Evolutionary conservation across 2,888 invertebrate genomes (phyloP).

Genomic region (Tenthredo distinguenda): DNA sequence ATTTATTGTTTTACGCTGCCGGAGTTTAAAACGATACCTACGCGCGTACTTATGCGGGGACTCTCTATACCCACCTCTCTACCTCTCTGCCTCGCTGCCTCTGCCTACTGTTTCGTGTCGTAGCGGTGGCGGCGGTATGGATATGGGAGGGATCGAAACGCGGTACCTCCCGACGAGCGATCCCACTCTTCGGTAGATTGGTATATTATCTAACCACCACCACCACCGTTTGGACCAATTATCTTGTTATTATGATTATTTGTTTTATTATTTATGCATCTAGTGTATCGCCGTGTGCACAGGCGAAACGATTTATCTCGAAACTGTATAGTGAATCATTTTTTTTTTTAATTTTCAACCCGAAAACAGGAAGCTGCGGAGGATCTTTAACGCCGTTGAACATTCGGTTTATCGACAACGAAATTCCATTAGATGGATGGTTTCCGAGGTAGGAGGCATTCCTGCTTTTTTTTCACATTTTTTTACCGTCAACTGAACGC

Average conservation of each 20-base stretch:
- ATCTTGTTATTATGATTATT: constrained; percentile 43
- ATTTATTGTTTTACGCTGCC: constrained; percentile 75
- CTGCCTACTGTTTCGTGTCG: neutral
- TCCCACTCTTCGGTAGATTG: constrained; percentile 1
- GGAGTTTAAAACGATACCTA: constrained; percentile 59
- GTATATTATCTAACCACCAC: constrained; percentile 40
- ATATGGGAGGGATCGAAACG: constrained; percentile 39
- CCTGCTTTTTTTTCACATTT: too few relatives aligned
- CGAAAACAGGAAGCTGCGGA: too few relatives aligned
- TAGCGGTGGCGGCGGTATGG: neutral
- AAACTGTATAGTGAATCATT: neutral
- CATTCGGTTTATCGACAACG: too few relatives aligned
- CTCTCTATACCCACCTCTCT: neutral
- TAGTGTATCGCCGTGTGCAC: neutral
- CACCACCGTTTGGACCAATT: constrained; percentile 16
- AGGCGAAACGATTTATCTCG: neutral
- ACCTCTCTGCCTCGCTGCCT: too few relatives aligned
- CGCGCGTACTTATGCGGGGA: constrained; percentile 1
- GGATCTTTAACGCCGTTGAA: too few relatives aligned
- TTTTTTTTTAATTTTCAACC: too few relatives aligned
- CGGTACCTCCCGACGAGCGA: constrained; percentile 37
- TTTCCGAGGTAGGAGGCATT: too few relatives aligned
- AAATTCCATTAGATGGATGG: too few relatives aligned
- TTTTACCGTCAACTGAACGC: too few relatives aligned
- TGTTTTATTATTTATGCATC: constrained; percentile 37